Base-by-base conservation (phyloP, 2,113 vertebrate species). In the Burhinus oedicnemus region DNA sequence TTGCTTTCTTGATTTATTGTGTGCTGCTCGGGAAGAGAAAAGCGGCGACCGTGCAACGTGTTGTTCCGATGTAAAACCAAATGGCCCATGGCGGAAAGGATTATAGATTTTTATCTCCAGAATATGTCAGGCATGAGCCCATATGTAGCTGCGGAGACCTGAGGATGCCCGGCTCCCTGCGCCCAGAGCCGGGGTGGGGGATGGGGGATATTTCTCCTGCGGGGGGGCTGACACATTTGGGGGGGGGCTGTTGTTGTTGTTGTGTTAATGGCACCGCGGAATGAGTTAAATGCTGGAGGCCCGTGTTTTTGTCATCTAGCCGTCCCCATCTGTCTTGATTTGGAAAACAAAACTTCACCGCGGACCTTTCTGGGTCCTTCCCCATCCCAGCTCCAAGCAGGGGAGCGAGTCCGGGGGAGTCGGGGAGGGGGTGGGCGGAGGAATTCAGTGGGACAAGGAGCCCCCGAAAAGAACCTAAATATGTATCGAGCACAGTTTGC, bases 1-100 rank as follows among this genome's bases (percentile, higher is more conserved):
- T 98, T 98, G 97, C 97, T 98, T 95, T 97, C 94, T 89, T 98
- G 98, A 98, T 98, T 98, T 98, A 98, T 98, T 95, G 96, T 94
- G 93, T 52, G 90, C 91, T 57, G 94, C 90, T 74, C 40, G 94
- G 84, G 69, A 92, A 36, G 57, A 90, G 96, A 78, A 94, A 84
- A 91, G 96, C 94, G 81, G 94, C 70, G 58, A 12, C 62, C 51
- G 38, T 62, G 87, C 95, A 29, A 69, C 90, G 96, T 76, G 84
- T 80, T 94, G 87, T 91, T 95, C 85, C 72, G 17, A 77, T 90
- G 85, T 91, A 86, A 71, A 94, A 95, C 90, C 96, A 89, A 87
- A 96, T 77, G 84, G 95, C 77, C 96, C 78, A 45, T 89, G 95
- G 95, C 89, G 42, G 32, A 82, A 77, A 86, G 88, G 93, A 64